Conservation (phyloP, 35 echinoderm and acorn worm species). For the Stichopus chloronotus region DNA sequence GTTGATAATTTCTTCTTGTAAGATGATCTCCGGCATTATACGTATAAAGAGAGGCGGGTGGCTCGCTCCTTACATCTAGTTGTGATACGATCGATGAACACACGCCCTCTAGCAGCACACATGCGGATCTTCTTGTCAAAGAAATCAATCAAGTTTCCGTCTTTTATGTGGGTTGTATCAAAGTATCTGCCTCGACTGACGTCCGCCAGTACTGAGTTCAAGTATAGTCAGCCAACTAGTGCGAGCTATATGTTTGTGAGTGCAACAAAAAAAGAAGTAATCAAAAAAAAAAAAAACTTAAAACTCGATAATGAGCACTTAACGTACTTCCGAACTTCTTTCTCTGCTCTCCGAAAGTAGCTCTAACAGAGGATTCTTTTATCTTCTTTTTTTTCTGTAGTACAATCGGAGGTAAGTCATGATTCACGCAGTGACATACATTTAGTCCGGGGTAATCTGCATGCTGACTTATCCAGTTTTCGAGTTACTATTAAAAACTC, state of each 20-base stretch:
- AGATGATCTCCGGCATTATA: background rate
- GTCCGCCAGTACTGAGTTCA: background rate
- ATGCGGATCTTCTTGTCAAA: background rate
- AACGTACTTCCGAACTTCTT: no score
- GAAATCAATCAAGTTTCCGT: background rate
- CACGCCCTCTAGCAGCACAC: background rate
- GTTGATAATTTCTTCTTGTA: background rate
- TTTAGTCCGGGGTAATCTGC: no score
- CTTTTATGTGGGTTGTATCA: background rate
- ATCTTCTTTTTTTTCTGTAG: no score
- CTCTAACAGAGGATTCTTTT: no score
- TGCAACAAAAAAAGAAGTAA: background rate
- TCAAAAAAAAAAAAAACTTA: no score
- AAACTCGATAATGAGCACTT: no score
- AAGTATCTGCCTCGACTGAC: background rate
- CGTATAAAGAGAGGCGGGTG: background rate
- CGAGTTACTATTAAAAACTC: no score
- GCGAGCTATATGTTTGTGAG: background rate
- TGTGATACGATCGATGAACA: background rate
- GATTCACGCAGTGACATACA: no score
- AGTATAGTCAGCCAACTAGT: no score
- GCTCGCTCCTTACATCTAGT: background rate
- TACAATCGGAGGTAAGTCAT: no score
- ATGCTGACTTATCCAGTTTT: no score
- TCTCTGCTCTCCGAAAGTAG: no score